phyloP scores from a whole-genome alignment of 23 tunicate genomes.

The Styela clava region DNA sequence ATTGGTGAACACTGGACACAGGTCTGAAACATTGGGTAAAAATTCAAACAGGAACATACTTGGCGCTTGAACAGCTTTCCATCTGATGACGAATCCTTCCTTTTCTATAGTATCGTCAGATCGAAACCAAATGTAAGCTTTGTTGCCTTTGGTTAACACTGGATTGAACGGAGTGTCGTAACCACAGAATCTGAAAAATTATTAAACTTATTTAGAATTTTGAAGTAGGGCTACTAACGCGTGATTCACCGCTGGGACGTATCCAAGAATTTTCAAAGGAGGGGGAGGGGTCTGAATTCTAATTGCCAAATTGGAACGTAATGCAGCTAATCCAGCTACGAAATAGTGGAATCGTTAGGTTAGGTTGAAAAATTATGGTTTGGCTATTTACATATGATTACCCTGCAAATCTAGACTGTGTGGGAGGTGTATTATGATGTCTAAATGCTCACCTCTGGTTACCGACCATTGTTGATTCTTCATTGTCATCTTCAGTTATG shows the following conservation, averaged over 20 bases:
- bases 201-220: neutral
- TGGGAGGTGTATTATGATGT: too few species aligned
- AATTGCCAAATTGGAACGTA: too few species aligned
- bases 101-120: neutral
- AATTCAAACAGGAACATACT: too few species aligned
- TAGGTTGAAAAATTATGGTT: too few species aligned
- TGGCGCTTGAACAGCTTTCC: neutral
- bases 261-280: too few species aligned
- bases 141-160: constrained; percentile 2
- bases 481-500: neutral
- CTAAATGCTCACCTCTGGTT: neutral
- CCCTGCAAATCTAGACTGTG: too few species aligned
- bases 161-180: neutral
- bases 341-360: too few species aligned
- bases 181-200: constrained; percentile 11
- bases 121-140: constrained; percentile 7
- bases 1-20: too few species aligned
- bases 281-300: too few species aligned
- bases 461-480: neutral
- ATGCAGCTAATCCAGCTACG: too few species aligned
- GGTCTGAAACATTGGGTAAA: too few species aligned
- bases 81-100: constrained; percentile 2
- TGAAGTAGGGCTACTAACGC: neutral
- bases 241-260: neutral
- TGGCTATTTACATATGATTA: too few species aligned